These are phyloP conservation scores for Syrmaticus mikado DNA, from an alignment of 2,113 vertebrate genomes.

Conservation along the genomic window DNA sequence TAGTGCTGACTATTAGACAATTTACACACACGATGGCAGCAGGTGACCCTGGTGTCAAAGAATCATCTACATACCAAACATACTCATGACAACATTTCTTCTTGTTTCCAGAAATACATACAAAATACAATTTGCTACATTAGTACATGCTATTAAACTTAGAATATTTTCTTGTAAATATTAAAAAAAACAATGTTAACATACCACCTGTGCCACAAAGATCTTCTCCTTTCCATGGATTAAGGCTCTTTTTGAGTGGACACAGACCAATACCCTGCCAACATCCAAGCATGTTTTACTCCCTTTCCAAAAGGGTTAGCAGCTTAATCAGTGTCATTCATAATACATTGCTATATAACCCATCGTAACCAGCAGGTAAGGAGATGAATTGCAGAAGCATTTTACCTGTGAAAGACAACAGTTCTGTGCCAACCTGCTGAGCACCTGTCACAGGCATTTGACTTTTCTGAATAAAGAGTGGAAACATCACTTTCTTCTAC, in stretches of 20 bases:
- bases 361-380: not conserved
- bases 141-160: not conserved
- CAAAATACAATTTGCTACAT: not conserved
- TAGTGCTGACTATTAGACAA: not conserved
- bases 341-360: not conserved
- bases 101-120: not conserved
- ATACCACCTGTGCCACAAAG: not conserved
- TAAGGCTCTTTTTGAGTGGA: not conserved
- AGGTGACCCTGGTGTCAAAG: not conserved
- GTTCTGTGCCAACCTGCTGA: not conserved
- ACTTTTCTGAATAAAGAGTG: not conserved
- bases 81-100: not conserved
- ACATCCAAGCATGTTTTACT: not conserved
- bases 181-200: not conserved
- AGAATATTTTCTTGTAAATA: not conserved
- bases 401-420: not conserved
- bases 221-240: not conserved
- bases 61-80: not conserved
- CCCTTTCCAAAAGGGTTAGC: not conserved
- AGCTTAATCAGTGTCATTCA: not conserved
- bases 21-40: not conserved
- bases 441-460: rapidly evolving
- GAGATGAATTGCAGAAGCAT: rapidly evolving
- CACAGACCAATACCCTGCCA: not conserved
- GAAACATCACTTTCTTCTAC: not conserved